A percentile compares a stretch with the other conserved stretches of the same genome.
Evolutionary conservation across 1,140 invertebrate species (phyloP).

Genomic region (Brachionus asplanchnoidis): DNA sequence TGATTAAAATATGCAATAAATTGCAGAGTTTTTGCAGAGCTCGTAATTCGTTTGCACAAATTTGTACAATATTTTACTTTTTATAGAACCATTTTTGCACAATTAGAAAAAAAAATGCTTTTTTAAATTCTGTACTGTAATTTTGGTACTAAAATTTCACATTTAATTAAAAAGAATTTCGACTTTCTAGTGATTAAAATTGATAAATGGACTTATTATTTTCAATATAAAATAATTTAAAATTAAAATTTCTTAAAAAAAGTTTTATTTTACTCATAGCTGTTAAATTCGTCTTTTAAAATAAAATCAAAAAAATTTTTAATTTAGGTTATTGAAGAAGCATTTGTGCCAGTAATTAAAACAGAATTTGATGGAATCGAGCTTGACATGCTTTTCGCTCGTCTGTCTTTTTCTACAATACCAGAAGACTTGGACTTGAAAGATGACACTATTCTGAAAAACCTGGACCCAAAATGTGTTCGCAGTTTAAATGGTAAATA

Average conservation of each 20-base stretch:
- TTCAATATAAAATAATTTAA: neutral
- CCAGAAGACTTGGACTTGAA: constrained; percentile 74
- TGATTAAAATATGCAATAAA: too few species aligned
- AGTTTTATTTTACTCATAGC: too few species aligned
- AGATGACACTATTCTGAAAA: constrained; percentile 86
- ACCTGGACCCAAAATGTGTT: constrained; percentile 92
- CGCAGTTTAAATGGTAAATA: constrained; percentile 78
- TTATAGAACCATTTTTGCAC: too few species aligned
- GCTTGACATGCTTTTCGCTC: constrained; percentile 93
- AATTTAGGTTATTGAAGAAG: constrained; percentile 78
- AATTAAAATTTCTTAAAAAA: too few species aligned
- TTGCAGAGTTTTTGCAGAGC: too few species aligned
- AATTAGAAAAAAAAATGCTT: too few species aligned
- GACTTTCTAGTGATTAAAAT: neutral
- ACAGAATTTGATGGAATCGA: constrained; percentile 98
- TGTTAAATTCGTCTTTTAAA: too few species aligned
- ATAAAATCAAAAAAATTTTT: neutral
- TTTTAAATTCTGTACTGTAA: too few species aligned
- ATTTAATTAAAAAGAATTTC: constrained; percentile 60
- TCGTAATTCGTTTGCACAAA: too few species aligned
- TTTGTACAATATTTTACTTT: too few species aligned
- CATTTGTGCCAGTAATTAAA: constrained; percentile 98
- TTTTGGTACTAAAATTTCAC: too few species aligned
- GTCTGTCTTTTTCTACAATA: constrained; percentile 85
- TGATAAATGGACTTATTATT: neutral